Evolutionary conservation across 2,797 vertebrate species (phyloP).

Genomic region (Lepidocolaptes lacrymiger): DNA sequence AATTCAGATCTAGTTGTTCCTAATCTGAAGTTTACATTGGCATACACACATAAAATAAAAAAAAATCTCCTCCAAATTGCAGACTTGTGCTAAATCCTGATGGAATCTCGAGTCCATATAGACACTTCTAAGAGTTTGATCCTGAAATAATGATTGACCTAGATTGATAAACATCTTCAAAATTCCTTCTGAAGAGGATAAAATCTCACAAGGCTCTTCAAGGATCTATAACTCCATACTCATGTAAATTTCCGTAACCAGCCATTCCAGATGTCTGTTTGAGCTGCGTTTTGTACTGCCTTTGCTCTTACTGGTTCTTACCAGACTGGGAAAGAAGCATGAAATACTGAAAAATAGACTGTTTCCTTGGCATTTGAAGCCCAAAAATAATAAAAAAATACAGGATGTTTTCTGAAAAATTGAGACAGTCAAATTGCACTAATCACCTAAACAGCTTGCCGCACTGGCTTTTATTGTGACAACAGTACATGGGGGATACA

Average conservation of each 20-base stretch:
- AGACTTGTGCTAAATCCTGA: not conserved
- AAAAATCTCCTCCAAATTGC: not conserved
- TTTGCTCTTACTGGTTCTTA: not conserved
- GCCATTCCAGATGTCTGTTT: not conserved
- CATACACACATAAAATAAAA: not conserved
- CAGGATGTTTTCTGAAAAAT: conserved; percentile 11
- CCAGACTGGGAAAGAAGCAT: not conserved
- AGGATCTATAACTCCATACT: not conserved
- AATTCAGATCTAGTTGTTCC: not conserved
- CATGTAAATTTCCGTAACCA: not conserved
- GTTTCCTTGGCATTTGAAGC: not conserved
- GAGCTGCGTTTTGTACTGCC: not conserved
- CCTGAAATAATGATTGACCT: not conserved
- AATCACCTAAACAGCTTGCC: not conserved
- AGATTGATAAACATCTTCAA: not conserved
- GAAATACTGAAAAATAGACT: conserved; percentile 2
- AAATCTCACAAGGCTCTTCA: not conserved
- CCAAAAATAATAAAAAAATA: not conserved
- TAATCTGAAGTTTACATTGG: not conserved
- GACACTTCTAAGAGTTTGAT: not conserved
- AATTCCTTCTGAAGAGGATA: not conserved
- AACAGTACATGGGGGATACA: not conserved
- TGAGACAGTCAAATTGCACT: not conserved
- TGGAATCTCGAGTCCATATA: not conserved
- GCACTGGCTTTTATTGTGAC: not conserved